Evolutionary conservation across 1,140 invertebrate species (phyloP).

Genomic region (Scaptomyza graminum): DNA sequence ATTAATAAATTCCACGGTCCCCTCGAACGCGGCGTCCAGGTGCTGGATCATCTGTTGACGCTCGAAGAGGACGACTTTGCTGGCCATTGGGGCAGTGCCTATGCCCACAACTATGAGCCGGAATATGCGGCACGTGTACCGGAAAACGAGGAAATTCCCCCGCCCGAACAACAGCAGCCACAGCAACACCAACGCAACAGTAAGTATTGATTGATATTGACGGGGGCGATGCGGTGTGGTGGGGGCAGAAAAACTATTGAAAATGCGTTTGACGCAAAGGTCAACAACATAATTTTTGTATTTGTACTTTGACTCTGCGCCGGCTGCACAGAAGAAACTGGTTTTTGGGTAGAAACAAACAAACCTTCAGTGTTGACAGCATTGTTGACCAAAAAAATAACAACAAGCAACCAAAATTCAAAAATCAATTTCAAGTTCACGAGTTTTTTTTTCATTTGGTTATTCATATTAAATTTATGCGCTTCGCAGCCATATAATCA

Average conservation of each 20-base stretch:
- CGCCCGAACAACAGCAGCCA: conserved; percentile 43
- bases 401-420: conserved; percentile 54
- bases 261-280: conserved; percentile 49
- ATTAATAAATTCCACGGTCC: conserved; percentile 84
- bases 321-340: conserved; percentile 50
- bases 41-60: conserved; percentile 85
- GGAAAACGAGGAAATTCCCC: conserved; percentile 69
- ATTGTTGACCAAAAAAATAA: conserved; percentile 36
- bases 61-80: conserved; percentile 84
- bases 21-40: conserved; percentile 84
- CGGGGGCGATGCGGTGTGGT: too few relatives aligned
- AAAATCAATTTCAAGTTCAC: conserved; percentile 77
- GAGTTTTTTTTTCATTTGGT: conserved; percentile 36
- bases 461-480: conserved; percentile 57
- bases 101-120: conserved; percentile 79
- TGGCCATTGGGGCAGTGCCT: conserved; percentile 81
- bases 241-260: conserved; percentile 18
- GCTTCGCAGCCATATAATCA: conserved; percentile 40
- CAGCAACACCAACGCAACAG: conserved; percentile 42
- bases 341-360: conserved; percentile 72
- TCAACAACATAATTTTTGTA: conserved; percentile 61
- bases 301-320: conserved; percentile 43
- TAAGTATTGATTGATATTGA: conserved; percentile 43
- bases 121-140: conserved; percentile 62
- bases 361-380: conserved; percentile 63